Evolutionary conservation across 2,888 invertebrate genomes (phyloP).

Genomic region (Molorchus minor): DNA sequence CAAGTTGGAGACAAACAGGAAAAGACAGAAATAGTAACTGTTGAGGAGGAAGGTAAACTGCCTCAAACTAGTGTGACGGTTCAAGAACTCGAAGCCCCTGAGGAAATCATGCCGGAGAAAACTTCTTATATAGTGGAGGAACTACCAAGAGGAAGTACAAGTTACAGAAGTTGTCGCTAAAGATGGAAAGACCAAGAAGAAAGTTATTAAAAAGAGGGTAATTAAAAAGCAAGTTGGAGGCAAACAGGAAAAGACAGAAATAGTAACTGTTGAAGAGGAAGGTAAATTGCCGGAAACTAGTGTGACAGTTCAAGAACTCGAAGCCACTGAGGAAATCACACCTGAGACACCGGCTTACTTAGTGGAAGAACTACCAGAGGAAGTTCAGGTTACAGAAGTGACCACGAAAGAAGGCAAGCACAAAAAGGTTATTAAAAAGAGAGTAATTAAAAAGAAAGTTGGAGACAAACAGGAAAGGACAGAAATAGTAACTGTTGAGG

Average conservation of each 20-base stretch:
- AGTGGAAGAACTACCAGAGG: slow-evolving; percentile 45
- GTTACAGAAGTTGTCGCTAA: slow-evolving; percentile 52
- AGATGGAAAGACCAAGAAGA: slow-evolving; percentile 58
- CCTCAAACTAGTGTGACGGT: slow-evolving; percentile 49
- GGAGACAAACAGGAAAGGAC: no score
- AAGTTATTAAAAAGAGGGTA: slow-evolving; percentile 52
- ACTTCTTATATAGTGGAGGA: no score
- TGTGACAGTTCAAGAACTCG: slow-evolving; percentile 51
- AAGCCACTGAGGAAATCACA: slow-evolving; percentile 39
- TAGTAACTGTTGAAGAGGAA: slow-evolving; percentile 56
- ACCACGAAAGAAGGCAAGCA: no score
- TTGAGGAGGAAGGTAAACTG: slow-evolving; percentile 57
- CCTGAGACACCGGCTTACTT: slow-evolving; percentile 45
- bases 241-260: slow-evolving; percentile 62
- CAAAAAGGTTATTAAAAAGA: no score
- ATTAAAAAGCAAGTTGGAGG: slow-evolving; percentile 60
- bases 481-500: no score
- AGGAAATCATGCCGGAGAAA: no score
- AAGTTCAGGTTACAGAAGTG: slow-evolving; percentile 52
- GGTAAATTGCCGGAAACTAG: slow-evolving; percentile 47
- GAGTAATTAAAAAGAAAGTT: no score
- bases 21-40: slow-evolving; percentile 58
- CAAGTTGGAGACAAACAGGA: slow-evolving; percentile 57
- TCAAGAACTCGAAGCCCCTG: slow-evolving; percentile 47
- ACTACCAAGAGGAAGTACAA: slow-evolving; percentile 49